phyloP scores from a whole-genome alignment of 1,140 invertebrate species.

The Drosophila ananassae region DNA sequence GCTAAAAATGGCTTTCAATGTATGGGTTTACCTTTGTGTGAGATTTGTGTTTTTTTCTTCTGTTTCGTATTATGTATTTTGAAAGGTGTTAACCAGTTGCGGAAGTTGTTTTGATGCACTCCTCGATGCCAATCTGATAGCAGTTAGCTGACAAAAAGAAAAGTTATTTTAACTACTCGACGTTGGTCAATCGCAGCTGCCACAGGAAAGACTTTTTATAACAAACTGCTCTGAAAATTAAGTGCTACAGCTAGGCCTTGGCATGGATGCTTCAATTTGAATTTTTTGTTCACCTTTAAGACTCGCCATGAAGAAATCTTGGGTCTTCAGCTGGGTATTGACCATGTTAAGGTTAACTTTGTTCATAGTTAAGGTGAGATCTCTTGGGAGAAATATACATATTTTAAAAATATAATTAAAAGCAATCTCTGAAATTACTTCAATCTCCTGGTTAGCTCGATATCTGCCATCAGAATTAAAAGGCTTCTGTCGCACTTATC shows the following conservation, averaged over 20 bases:
- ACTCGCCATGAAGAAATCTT: constrained; percentile 20
- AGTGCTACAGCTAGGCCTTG: constrained; percentile 26
- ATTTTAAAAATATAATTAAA: background rate
- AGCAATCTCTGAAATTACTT: constrained; percentile 9
- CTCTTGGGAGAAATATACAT: too few species aligned
- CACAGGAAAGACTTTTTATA: constrained; percentile 41
- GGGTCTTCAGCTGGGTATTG: constrained; percentile 2
- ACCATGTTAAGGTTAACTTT: constrained; percentile 5
- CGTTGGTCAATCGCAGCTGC: constrained; percentile 14
- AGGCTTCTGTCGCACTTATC: constrained; percentile 31
- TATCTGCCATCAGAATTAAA: constrained; percentile 37
- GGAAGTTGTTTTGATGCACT: constrained; percentile 63
- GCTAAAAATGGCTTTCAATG: constrained; percentile 26
- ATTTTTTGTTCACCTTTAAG: constrained; percentile 16
- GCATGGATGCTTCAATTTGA: constrained; percentile 21
- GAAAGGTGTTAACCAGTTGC: constrained; percentile 64
- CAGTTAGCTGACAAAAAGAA: constrained; percentile 39
- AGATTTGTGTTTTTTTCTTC: constrained; percentile 5
- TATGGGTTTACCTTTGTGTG: constrained; percentile 5
- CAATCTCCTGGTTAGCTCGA: constrained; percentile 4
- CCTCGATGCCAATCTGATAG: constrained; percentile 42
- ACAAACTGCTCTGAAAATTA: constrained; percentile 27
- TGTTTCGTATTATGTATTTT: constrained; percentile 20
- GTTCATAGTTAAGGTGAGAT: background rate
- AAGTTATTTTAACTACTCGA: constrained; percentile 38